Evolutionary conservation across 2,888 invertebrate species (phyloP).

Genomic region (Apotomis betuletana): DNA sequence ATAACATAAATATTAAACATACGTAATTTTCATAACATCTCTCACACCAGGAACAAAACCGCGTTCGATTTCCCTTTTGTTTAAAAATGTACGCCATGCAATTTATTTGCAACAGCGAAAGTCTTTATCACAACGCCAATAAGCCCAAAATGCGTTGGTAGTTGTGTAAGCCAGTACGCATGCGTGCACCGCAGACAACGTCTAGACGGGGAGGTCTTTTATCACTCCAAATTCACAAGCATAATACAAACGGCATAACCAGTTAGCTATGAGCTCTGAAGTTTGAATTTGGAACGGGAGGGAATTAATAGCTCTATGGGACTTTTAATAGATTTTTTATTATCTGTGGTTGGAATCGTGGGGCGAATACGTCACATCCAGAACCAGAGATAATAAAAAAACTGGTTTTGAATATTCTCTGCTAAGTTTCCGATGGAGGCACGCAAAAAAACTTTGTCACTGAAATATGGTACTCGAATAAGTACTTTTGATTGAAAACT

Average conservation of each 20-base stretch:
- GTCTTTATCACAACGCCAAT: not conserved
- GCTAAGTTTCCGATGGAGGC: too few species aligned
- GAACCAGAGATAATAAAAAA: not conserved
- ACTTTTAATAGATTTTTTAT: slow-evolving; percentile 2
- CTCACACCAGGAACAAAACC: not conserved
- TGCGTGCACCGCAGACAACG: slow-evolving; percentile 48
- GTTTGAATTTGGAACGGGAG: slow-evolving; percentile 23
- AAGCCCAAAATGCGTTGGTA: slow-evolving; percentile 8
- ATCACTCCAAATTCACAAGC: slow-evolving; percentile 37
- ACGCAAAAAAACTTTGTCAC: too few species aligned
- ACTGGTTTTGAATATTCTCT: too few species aligned
- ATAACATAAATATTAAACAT: too few species aligned
- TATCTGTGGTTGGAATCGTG: slow-evolving; percentile 1
- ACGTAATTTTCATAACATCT: not conserved
- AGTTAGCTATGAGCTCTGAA: slow-evolving; percentile 28
- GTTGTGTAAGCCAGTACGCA: slow-evolving; percentile 40
- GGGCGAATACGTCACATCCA: not conserved
- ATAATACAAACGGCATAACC: slow-evolving; percentile 14
- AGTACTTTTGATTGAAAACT: too few species aligned
- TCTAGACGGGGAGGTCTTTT: slow-evolving; percentile 49
- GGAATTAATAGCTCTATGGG: slow-evolving; percentile 9
- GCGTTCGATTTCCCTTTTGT: slow-evolving; percentile 36
- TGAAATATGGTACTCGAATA: too few species aligned
- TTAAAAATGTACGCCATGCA: slow-evolving; percentile 12
- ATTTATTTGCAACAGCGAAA: not conserved